Evolutionary conservation across 2,797 vertebrate species (phyloP).

Genomic region (Prionace glauca): DNA sequence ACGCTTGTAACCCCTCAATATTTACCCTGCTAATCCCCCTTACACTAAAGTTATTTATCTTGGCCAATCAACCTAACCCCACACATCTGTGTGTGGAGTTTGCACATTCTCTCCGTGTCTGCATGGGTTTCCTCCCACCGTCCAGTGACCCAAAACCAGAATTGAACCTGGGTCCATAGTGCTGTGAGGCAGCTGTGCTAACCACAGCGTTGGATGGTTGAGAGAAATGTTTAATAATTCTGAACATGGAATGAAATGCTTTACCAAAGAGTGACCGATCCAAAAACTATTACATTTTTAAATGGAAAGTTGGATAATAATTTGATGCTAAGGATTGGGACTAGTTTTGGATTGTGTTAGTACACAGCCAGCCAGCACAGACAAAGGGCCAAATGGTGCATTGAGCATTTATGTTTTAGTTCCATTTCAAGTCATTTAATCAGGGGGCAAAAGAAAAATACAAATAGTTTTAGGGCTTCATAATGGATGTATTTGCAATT

Average conservation of each 20-base stretch:
- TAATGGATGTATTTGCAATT: not conserved
- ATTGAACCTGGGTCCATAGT: too few relatives aligned
- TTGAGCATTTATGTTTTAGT: not conserved
- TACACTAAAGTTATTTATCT: too few relatives aligned
- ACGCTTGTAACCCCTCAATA: too few relatives aligned
- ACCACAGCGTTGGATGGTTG: not conserved
- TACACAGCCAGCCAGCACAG: not conserved
- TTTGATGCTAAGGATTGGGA: not conserved
- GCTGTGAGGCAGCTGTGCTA: too few relatives aligned
- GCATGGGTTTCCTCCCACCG: too few relatives aligned
- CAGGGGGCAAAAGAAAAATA: not conserved
- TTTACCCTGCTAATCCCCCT: too few relatives aligned
- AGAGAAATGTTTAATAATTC: not conserved
- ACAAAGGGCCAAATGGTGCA: not conserved
- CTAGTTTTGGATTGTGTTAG: not conserved
- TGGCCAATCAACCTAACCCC: too few relatives aligned
- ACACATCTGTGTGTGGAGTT: too few relatives aligned
- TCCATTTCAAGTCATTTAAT: not conserved
- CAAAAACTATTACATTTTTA: not conserved
- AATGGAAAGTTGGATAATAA: not conserved
- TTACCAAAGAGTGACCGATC: not conserved
- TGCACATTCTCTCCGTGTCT: too few relatives aligned
- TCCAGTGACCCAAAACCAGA: too few relatives aligned
- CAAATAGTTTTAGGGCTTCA: not conserved
- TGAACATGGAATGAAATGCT: not conserved